phyloP scores from a whole-genome alignment of 2,888 invertebrate species.

The Homarus gammarus region DNA sequence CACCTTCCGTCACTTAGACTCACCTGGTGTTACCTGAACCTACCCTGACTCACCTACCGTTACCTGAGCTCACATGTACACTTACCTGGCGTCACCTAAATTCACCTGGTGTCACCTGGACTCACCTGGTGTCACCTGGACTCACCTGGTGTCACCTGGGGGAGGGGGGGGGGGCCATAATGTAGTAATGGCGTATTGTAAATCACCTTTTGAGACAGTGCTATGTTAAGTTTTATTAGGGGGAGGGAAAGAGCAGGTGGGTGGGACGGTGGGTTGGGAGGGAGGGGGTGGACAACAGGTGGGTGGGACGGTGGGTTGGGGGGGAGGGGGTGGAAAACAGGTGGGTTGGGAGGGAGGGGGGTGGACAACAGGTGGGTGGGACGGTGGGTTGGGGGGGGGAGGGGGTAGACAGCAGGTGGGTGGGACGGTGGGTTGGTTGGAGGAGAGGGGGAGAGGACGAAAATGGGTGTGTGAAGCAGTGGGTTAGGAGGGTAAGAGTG shows the following conservation, averaged over 20 bases:
- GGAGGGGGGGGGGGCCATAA: too few relatives aligned
- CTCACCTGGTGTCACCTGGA: too few relatives aligned
- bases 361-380: neutral
- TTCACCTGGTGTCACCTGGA: too few relatives aligned
- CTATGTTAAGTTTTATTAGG: too few relatives aligned
- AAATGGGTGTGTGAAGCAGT: neutral
- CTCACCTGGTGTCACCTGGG: too few relatives aligned
- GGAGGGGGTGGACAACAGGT: neutral
- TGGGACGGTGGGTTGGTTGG: neutral
- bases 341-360: neutral
- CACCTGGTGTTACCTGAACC: too few relatives aligned
- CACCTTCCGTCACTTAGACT: too few relatives aligned
- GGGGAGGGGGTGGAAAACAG: neutral
- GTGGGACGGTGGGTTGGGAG: neutral
- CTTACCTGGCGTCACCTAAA: too few relatives aligned
- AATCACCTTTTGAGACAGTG: too few relatives aligned
- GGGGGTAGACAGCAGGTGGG: neutral
- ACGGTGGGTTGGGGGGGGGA: neutral
- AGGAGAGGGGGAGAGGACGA: neutral
- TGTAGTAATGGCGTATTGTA: too few relatives aligned
- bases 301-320: neutral
- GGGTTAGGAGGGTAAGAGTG: neutral
- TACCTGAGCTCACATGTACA: too few relatives aligned
- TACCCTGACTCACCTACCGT: too few relatives aligned
- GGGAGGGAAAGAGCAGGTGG: neutral